Evolutionary conservation across 2,888 invertebrate species (phyloP), one percentile per base, ranked within the genome.

Genomic region (Hecatera dysodea): DNA sequence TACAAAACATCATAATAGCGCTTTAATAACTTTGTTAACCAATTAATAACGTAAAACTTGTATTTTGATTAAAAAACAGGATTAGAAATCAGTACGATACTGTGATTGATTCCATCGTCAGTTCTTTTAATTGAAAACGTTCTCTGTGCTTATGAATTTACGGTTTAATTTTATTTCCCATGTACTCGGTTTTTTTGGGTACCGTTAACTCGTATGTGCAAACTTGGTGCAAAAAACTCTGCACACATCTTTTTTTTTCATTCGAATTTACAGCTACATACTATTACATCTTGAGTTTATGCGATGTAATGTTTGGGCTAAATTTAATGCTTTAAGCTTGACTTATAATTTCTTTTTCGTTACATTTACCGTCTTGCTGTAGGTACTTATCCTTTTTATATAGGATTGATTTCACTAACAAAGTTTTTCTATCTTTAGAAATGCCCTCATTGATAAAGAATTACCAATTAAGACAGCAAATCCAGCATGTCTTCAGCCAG

Each of bases 191-290:
- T 88, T 87, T 88, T 87, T 85, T 80, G 66, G 53, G 67, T 86
- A 89, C 92, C 91, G 93, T 93, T 93, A 90, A 72, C 78, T 78
- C 85, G 84, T 89, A 87, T 89, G 89, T 88, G 90, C 87, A 89
- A 86, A 86, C 83, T 80, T 82, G 78, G 84, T 85, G 87, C 88
- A 90, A 92, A 92, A 91, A 91, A 87, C 71, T 82, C 74, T 66
- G 81, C 82, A 82, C 83, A 86, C 73, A 83, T 84, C 22, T 90
- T 92, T 91, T 91, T 87, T 84, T 73, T 46, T 72, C 78, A 67
- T 71, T 74, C 24, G 7, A 85, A 87, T 92, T 90, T 92, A 93
- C 93, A 91, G 93, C 89, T 93, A 91, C 67, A 70, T 75, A 62
- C 79, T 73, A 63, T 70, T 78, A 73, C 67, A 83, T 81, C 81